These are phyloP conservation scores for Zelleria hepariella DNA, from an alignment of 2,888 invertebrate species.

Conservation along the genomic window DNA sequence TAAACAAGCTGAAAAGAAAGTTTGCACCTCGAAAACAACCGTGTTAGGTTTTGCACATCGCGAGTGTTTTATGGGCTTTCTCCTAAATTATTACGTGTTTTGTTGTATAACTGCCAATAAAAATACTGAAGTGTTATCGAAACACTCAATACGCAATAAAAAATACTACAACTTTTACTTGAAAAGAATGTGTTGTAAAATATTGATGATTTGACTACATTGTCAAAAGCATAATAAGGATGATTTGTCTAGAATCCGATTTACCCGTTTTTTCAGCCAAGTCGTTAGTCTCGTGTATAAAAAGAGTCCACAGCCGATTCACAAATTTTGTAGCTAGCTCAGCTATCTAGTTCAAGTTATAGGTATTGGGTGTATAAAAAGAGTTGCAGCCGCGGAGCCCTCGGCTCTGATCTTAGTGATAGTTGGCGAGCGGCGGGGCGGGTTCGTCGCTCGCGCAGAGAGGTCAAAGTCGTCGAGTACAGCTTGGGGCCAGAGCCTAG, in stretches of 20 bases:
- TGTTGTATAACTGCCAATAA: neutral
- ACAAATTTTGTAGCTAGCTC: neutral
- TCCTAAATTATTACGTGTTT: neutral
- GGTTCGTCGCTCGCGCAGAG: constrained; percentile 58
- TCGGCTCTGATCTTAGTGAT: neutral
- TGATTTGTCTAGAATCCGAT: no score
- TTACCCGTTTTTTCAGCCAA: no score
- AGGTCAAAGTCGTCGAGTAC: constrained; percentile 54
- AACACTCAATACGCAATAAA: neutral
- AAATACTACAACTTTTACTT: no score
- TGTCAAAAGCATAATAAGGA: no score
- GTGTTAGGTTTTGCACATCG: neutral
- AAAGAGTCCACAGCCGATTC: neutral
- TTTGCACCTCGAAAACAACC: neutral
- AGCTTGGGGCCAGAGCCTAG: neutral
- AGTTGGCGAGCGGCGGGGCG: constrained; percentile 12
- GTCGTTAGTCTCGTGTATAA: no score
- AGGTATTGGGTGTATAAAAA: neutral
- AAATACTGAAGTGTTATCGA: neutral
- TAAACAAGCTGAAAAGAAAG: neutral
- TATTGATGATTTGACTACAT: no score
- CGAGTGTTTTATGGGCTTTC: neutral
- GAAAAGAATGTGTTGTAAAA: no score
- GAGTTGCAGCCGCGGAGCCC: neutral
- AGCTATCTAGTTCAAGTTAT: neutral